Evolutionary conservation across 2,888 invertebrate genomes (phyloP), one percentile per base, ranked within the genome.

Genomic region (Luffia ferchaultella): DNA sequence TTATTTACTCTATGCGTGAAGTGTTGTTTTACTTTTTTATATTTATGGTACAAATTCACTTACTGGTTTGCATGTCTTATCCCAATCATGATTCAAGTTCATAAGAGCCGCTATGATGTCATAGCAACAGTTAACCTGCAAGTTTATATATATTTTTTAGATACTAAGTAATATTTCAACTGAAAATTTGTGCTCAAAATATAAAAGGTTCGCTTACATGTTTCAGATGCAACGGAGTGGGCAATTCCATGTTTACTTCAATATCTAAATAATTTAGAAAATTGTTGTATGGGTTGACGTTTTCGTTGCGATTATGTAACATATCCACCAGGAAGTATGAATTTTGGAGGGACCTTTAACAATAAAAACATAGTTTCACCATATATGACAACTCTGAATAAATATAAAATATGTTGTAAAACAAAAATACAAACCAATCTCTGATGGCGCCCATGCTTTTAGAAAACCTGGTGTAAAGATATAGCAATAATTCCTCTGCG

Each of bases 261-360:
- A n/a, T n/a, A n/a, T 30, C 5, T 40, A 68, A 56, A 53, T 56
- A 61, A 16, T 58, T 52, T 20, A 61, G 58, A 50, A 66, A 64
- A 50, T 60, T 61, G 48, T 58, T 62, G 50, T 68, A 67, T 2
- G 63, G 59, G 50, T 60, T 65, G 42, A 54, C 48, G 2, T 50
- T 54, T 50, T 54, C 61, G 9, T 58, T 54, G 46, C 53, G 60
- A 7, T 58, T 59, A 9, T 60, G 62, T 42, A 69, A 53, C 50
- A 73, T 72, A 52, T 68, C 67, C 45, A 68, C 46, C 16, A 77
- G 60, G 40, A 61, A 60, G 16, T 60, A 46, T 16, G 69, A 66
- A 55, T 75, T 73, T 50, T 65, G 60, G 40, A 65, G 67, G 48
- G 62, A 59, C 64, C 76, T 76, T 60, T 2, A 52, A 62, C 57